Base-by-base conservation (phyloP, 2,888 invertebrate genomes). In the Caenorhabditis virilis region DNA sequence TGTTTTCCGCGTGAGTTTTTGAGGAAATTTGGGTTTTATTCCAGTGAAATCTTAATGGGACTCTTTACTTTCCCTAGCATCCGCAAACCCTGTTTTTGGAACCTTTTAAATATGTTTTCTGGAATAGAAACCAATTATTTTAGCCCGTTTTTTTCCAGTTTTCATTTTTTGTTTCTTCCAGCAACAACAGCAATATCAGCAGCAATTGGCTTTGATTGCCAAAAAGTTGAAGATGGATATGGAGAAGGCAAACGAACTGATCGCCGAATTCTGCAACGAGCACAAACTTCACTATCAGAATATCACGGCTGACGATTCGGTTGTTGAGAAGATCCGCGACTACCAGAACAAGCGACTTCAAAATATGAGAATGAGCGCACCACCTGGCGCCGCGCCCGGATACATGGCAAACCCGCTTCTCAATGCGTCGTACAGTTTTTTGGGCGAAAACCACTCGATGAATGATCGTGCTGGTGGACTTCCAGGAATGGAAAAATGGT, bases 381-480 rank as follows among this genome's bases (percentile, higher is more conserved):
- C 63, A 22, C 63, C 63, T 4, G 63, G 63, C 6, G 57, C 63
- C 0, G 63, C 63, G 27, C 63, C 63, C 11, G 63, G 63, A 15
- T 63, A 63, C 30, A 16, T 48, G 30, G 39, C 43, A 22, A 57
- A 57, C 20, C 62, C 62, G 2, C 20, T 61, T 16, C 45, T 56
- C 20, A 38, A 18, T 18, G 48, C 25, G 23, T 22, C 15, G 15
- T 50, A 15, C 49, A 56, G 49, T 48, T 33, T 56, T 16, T 20
- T 57, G 22, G 49, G 48, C 13, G 43, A 48, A 2, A 15, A 22
- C 16, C 45, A 45, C 23, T 30, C n/a, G 27, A 2, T 45, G 30
- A 27, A 22, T 16, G 45, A 45, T 45, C 45, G 45, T 30, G 13
- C 26, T 20, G 30, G 30, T 18, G 45, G 45, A 18, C 30, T 45